Conservation (phyloP, 2,113 vertebrate species). For the Eubucco bourcierii region DNA sequence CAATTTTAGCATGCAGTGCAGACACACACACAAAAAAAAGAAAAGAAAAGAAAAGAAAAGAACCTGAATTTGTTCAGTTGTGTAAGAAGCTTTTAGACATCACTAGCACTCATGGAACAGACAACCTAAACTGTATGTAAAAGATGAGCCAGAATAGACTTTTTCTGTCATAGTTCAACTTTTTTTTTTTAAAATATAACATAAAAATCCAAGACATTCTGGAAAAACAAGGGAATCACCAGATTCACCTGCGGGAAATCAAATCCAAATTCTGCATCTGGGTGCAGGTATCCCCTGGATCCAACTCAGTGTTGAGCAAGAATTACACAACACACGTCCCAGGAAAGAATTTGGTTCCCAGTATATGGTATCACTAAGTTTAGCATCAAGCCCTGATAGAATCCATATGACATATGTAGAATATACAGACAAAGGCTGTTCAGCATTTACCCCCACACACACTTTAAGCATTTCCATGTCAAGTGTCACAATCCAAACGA, state of each 20-base stretch:
- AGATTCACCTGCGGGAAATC: conserved; percentile 4
- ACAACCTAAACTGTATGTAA: conserved; percentile 46
- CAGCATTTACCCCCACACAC: background rate
- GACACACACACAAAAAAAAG: conserved; percentile 60
- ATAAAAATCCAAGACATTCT: conserved; percentile 13
- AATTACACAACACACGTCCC: background rate
- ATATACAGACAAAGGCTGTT: conserved; percentile 24
- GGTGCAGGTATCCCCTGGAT: background rate
- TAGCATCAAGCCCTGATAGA: conserved; percentile 52
- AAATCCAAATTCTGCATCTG: conserved; percentile 35
- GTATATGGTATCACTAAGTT: background rate
- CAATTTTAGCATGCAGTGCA: conserved; percentile 39
- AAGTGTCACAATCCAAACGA: background rate
- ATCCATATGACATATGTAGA: background rate
- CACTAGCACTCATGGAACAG: conserved; percentile 44
- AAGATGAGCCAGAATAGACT: conserved; percentile 20
- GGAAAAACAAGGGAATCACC: conserved; percentile 36
- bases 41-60: too few relatives aligned
- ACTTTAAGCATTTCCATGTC: background rate
- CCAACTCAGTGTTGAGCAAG: conserved; percentile 37
- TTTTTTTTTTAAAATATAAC: background rate
- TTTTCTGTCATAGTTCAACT: conserved; percentile 29
- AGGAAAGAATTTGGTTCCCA: conserved; percentile 50
- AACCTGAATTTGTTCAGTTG: conserved; percentile 15
- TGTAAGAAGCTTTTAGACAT: conserved; percentile 61